Conservation (phyloP, 1,140 invertebrate species). For the Geopemphigus sp. region DNA sequence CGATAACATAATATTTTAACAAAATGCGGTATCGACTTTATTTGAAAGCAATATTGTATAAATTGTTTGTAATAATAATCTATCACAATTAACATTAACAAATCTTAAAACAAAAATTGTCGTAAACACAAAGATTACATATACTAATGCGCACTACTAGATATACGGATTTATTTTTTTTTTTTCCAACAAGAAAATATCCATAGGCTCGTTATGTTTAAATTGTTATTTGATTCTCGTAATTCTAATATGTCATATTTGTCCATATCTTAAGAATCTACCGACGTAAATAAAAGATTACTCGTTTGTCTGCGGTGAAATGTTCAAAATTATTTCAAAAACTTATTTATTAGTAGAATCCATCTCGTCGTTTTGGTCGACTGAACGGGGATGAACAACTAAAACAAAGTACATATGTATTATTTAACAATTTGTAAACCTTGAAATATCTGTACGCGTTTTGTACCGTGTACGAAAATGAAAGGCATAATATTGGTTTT, state of each 20-base stretch:
- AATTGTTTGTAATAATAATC: slow-evolving; percentile 21
- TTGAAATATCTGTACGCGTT: background rate
- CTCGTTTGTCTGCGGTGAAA: slow-evolving; percentile 6
- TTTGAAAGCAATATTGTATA: slow-evolving; percentile 38
- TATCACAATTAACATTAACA: slow-evolving; percentile 48
- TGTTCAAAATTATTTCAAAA: background rate
- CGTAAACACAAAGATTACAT: slow-evolving; percentile 42
- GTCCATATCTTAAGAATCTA: slow-evolving; percentile 9
- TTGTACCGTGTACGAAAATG: no score
- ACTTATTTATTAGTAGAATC: slow-evolving; percentile 4
- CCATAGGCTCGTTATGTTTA: slow-evolving; percentile 28
- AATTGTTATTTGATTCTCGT: slow-evolving; percentile 42
- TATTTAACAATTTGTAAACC: background rate
- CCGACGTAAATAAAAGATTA: background rate
- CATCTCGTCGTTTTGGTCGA: slow-evolving; percentile 24
- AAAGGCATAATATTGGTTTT: no score
- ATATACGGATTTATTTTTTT: background rate
- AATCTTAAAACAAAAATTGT: slow-evolving; percentile 39
- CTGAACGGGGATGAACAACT: slow-evolving; percentile 42
- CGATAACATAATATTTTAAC: background rate
- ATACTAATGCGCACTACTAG: background rate
- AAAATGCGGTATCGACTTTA: slow-evolving; percentile 23
- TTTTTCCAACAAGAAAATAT: slow-evolving; percentile 8
- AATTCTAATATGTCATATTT: slow-evolving; percentile 23
- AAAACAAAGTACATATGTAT: background rate